phyloP scores from a whole-genome alignment of 2,888 invertebrate species.

The Agrilus biguttatus region DNA sequence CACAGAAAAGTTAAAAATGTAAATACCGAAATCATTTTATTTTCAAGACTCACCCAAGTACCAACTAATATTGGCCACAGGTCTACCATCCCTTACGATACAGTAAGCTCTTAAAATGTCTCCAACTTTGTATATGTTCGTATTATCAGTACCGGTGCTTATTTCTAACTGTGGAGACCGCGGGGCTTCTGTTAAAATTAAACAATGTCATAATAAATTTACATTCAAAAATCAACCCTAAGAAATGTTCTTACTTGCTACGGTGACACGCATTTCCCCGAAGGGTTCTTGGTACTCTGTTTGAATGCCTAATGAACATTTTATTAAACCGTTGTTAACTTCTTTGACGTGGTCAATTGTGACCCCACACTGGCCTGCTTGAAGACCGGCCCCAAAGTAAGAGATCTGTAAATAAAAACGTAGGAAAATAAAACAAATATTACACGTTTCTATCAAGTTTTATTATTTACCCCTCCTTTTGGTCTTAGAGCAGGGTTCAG shows the following conservation, averaged over 20 bases:
- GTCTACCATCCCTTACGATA: constrained; percentile 52
- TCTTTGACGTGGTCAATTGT: constrained; percentile 47
- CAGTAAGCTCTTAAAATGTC: constrained; percentile 52
- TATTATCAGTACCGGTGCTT: constrained; percentile 26
- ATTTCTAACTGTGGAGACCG: constrained; percentile 32
- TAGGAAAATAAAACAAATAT: neutral
- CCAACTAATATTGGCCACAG: constrained; percentile 64
- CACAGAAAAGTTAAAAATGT: constrained; percentile 3
- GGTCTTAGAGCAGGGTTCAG: constrained; percentile 30
- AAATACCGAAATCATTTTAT: neutral
- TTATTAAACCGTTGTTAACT: constrained; percentile 53
- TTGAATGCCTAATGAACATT: constrained; percentile 47
- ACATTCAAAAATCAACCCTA: neutral
- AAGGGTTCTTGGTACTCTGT: constrained; percentile 41
- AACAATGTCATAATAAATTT: neutral
- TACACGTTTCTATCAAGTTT: neutral
- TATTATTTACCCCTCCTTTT: constrained; percentile 27
- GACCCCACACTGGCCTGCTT: constrained; percentile 59
- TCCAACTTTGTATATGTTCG: constrained; percentile 40
- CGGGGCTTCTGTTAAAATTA: constrained; percentile 30
- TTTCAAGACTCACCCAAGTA: constrained; percentile 38
- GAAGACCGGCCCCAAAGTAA: constrained; percentile 36
- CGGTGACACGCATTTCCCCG: constrained; percentile 46
- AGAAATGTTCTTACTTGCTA: constrained; percentile 50
- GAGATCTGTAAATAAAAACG: constrained; percentile 17